Percentiles rank a stretch among this genome's conserved stretches.
Conservation (phyloP, 2,888 invertebrate genomes). For the Brachylomia viminalis region DNA sequence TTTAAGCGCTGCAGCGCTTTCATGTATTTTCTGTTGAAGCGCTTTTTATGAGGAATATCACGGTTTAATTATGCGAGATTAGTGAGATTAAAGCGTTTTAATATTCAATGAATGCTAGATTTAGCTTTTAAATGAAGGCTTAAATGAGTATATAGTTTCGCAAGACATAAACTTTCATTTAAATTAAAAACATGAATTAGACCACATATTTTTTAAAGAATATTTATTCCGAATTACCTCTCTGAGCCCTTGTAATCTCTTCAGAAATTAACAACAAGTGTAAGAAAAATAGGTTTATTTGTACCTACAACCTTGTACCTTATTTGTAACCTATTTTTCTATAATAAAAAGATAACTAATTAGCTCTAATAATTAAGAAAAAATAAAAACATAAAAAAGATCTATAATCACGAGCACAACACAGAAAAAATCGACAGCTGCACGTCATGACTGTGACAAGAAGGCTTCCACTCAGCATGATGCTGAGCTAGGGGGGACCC, state of each 20-base stretch:
- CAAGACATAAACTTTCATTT: not conserved
- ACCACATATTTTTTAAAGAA: not conserved
- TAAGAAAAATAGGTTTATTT: too few species aligned
- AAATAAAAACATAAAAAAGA: too few species aligned
- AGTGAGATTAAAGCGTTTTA: conserved; percentile 32
- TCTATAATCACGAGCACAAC: too few species aligned
- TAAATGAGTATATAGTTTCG: not conserved
- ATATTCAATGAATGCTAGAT: conserved; percentile 40
- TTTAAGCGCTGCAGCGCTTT: conserved; percentile 57
- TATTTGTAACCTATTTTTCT: too few species aligned
- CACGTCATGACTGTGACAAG: too few species aligned
- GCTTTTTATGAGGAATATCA: conserved; percentile 53
- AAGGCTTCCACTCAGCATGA: too few species aligned
- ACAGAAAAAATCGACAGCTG: too few species aligned
- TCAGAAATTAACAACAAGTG: conserved; percentile 15
- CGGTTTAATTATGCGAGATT: conserved; percentile 55
- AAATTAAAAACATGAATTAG: not conserved
- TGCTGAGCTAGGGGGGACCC: too few species aligned
- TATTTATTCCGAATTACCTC: not conserved
- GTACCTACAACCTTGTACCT: too few species aligned
- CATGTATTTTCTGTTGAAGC: conserved; percentile 56
- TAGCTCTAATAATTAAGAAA: too few species aligned
- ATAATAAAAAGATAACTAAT: too few species aligned
- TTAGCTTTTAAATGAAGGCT: conserved; percentile 20
- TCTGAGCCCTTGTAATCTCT: not conserved